Evolutionary conservation across 2,888 invertebrate genomes (phyloP), one percentile per base, ranked within the genome.

Genomic region (Lordiphosa fenestrarum): DNA sequence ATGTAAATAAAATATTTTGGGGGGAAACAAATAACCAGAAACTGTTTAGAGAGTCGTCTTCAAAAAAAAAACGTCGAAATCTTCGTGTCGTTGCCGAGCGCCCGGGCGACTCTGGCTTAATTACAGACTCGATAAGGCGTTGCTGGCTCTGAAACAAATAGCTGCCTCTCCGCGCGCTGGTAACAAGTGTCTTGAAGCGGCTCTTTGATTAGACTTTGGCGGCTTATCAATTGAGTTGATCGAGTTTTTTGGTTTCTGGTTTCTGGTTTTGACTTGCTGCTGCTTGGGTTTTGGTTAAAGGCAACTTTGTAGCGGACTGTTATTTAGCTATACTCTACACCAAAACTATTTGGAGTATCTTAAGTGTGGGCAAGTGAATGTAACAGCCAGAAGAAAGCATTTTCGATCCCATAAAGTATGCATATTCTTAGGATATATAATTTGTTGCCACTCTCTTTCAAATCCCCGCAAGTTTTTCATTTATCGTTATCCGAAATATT

Each of bases 111-210:
- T 39, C 10, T 47, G 65, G 74, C 82, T 76, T 76, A 77, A 76
- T 76, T 76, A 82, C 82, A 62, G 58, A 66, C 59, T 38, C 64
- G 82, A 77, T 76, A 76, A 81, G 63, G 68, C 75, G 63, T 53
- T 68, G 61, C 73, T 73, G 55, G 69, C 55, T 64, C 61, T 13
- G 48, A 64, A 69, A 72, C 64, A 63, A 59, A 71, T 71, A 50
- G 33, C 12, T 38, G 44, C 25, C 25, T 50, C 44, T 50, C 37
- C 44, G 39, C 44, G 40, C 37, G 53, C 30, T 50, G 50, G 72
- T 61, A 71, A 71, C 74, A 74, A 74, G 78, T 74, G 74, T 66
- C 62, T 66, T 54, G 53, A 9, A 44, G 66, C 67, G 57, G 55
- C 48, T 35, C 53, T 46, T 50, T 66, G 67, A 78, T 73, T 71